Evolutionary conservation across 2,888 invertebrate species (phyloP).

Genomic region (Tubulanus polymorphus): DNA sequence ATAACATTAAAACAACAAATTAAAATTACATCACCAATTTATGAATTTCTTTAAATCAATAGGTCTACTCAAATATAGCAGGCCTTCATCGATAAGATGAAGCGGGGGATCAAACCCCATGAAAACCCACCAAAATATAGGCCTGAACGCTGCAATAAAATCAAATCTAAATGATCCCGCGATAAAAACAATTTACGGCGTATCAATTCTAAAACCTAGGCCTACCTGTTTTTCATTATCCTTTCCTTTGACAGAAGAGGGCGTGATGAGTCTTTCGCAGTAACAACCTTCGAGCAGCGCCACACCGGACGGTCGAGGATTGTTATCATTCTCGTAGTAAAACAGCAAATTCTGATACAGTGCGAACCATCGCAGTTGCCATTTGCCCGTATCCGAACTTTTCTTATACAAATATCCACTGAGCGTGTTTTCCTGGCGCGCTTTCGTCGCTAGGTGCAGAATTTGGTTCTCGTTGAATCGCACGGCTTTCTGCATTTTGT

Average conservation of each 20-base stretch:
- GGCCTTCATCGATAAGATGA: background rate
- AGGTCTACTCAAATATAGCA: no score
- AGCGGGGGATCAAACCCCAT: no score
- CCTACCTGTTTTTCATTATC: conserved; percentile 47
- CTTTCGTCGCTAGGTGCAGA: conserved; percentile 77
- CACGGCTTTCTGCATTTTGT: conserved; percentile 81
- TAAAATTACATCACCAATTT: no score
- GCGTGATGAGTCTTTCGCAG: conserved; percentile 51
- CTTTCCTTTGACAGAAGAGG: conserved; percentile 35
- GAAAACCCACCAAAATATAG: no score
- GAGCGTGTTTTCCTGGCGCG: conserved; percentile 78
- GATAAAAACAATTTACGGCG: no score
- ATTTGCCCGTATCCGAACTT: conserved; percentile 79
- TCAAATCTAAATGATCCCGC: no score
- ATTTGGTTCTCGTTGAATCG: conserved; percentile 79
- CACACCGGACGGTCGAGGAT: conserved; percentile 75
- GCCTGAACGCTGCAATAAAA: no score
- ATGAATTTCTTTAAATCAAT: no score
- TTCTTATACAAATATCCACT: conserved; percentile 80
- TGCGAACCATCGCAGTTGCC: conserved; percentile 64
- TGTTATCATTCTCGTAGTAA: conserved; percentile 82
- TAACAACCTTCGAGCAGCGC: conserved; percentile 84
- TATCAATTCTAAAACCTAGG: background rate
- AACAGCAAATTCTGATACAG: conserved; percentile 78
- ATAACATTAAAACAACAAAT: no score